A percentile compares a stretch with the other conserved stretches of the same genome.
These are phyloP conservation scores for Drosophila melanica DNA, from an alignment of 1,140 invertebrate genomes.

Conservation along the genomic window DNA sequence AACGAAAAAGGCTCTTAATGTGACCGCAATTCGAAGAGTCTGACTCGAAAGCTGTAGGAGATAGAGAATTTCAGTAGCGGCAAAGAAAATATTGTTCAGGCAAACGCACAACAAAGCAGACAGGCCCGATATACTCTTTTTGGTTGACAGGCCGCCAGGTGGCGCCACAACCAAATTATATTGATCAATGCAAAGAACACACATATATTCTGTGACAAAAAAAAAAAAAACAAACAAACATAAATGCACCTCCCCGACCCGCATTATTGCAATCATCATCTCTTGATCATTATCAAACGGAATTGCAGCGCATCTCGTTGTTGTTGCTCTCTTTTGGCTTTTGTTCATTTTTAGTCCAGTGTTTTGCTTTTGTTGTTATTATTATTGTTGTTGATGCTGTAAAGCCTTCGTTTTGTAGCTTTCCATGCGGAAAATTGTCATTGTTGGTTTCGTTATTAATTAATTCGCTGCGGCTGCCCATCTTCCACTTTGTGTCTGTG, in stretches of 20 bases:
- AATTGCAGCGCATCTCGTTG: constrained; percentile 31
- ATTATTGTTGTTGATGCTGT: constrained; percentile 36
- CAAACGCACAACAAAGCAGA: no score
- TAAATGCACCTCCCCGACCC: constrained; percentile 11
- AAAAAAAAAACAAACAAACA: no score
- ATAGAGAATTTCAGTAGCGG: no score
- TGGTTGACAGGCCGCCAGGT: constrained; percentile 32
- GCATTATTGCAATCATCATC: constrained; percentile 17
- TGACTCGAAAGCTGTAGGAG: no score
- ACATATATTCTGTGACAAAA: no score
- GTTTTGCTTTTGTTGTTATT: constrained; percentile 22
- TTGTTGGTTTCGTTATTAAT: constrained; percentile 80
- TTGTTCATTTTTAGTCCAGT: constrained; percentile 41
- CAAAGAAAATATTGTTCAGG: no score
- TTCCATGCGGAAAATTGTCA: constrained; percentile 80
- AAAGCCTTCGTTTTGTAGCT: constrained; percentile 56
- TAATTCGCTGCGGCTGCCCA: constrained; percentile 70
- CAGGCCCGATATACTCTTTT: no score
- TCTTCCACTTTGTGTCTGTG: constrained; percentile 22
- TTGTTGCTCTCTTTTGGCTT: constrained; percentile 44
- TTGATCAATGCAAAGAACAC: constrained; percentile 36
- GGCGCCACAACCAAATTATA: constrained; percentile 43
- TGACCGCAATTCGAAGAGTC: no score
- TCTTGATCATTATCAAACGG: constrained; percentile 45
- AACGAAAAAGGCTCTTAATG: no score